Evolutionary conservation across 2,797 vertebrate species (phyloP).

Genomic region (Rhynchotus rufescens): DNA sequence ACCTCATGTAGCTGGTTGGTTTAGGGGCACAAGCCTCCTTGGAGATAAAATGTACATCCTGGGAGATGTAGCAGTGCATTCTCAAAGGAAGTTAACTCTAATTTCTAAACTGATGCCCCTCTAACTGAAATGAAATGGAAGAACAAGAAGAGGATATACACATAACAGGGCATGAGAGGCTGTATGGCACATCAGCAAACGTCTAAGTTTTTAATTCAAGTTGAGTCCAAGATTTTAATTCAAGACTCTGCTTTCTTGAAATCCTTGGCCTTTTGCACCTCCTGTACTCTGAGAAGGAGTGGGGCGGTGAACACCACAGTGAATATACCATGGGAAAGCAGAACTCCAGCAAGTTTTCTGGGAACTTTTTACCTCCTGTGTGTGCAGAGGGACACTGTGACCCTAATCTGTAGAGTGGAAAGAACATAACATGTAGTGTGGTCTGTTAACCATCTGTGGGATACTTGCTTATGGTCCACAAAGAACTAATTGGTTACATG

Average conservation of each 20-base stretch:
- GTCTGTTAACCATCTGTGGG: neutral
- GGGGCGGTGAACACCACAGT: neutral
- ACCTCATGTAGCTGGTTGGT: neutral
- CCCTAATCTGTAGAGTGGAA: neutral
- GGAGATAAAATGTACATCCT: neutral
- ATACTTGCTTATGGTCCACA: neutral
- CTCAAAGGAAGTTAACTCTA: neutral
- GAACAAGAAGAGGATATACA: too few relatives aligned
- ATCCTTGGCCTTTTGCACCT: neutral
- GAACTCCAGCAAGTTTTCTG: neutral
- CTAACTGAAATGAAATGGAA: neutral
- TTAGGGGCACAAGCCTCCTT: neutral
- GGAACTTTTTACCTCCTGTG: neutral
- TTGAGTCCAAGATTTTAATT: neutral
- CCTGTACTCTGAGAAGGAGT: fast-evolving
- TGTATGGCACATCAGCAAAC: neutral
- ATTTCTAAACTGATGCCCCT: neutral
- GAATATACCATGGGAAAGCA: neutral
- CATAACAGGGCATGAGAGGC: fast-evolving
- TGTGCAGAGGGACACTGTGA: neutral
- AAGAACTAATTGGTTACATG: neutral
- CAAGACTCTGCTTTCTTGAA: fast-evolving
- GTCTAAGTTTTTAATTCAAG: fast-evolving
- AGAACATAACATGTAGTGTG: fast-evolving
- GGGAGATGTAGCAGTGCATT: neutral